Base-by-base conservation (phyloP, 2,888 invertebrate genomes). In the Monochamus alternatus region DNA sequence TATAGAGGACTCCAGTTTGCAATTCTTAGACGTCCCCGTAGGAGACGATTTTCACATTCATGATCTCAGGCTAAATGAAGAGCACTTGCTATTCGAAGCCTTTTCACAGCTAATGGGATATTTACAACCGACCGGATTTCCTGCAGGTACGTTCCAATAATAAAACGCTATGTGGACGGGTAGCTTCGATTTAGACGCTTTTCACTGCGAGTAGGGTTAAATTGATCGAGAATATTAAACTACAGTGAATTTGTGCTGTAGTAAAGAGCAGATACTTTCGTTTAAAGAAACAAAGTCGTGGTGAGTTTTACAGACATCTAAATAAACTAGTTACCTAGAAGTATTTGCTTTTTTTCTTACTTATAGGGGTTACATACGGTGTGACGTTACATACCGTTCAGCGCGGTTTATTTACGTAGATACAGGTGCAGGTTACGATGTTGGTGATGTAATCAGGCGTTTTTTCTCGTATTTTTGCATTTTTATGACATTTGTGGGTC, bases 81-180 rank as follows among this genome's bases (percentile, higher is more conserved):
- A 92, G 80, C 90, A 92, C 86, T 91, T 92, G 85, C 89, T 92
- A 80, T 94, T 94, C 86, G 90, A 91, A 83, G 92, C 92, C 86
- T 90, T 94, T 85, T 91, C 93, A 10, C 87, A 89, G 76, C 91
- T 94, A 86, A 91, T 94, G 85, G 90, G 91, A 80, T 87, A 92
- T 85, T 90, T 94, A 84, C 92, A 93, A 87, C 93, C 93, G 3
- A 90, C 91, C 84, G 91, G 92, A 81, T 92, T 93, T 88, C 93
- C 94, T 76, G 87, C 91, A 73, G 93, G 94, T 94, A 88, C 90
- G 88, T 60, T 51, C n/a, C 30, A 32, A 38, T 52, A 63, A 63
- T 71, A 52, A 51, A 70, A 70, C 12, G 43, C 14, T 32, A 60
- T 47, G 59, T 51, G 43, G 3, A n/a, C 32, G 43, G 5, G 31